Percentiles rank a stretch among this genome's conserved stretches.
Conservation (phyloP, 2,797 vertebrate genomes). For the Chaetodon trifasciatus region DNA sequence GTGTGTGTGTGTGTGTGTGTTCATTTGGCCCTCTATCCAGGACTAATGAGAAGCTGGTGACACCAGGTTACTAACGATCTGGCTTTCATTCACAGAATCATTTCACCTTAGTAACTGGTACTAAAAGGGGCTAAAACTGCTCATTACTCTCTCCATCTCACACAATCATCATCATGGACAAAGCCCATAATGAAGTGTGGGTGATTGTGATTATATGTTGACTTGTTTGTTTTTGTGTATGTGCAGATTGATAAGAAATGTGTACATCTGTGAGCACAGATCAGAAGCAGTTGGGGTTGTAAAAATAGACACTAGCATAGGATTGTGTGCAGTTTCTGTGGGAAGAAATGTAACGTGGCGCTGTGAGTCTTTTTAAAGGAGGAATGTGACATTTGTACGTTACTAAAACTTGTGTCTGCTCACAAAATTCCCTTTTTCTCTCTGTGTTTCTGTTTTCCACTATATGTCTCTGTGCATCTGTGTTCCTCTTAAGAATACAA, state of each 20-base stretch:
- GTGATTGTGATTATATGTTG: constrained; percentile 38
- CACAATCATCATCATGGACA: constrained; percentile 46
- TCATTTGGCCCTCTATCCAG: constrained; percentile 59
- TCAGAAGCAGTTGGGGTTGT: neutral
- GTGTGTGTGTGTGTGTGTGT: constrained; percentile 48
- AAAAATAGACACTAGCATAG: constrained; percentile 14
- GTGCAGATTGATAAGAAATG: neutral
- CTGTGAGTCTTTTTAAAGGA: constrained; percentile 65
- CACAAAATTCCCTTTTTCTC: constrained; percentile 35
- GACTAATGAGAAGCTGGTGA: constrained; percentile 79
- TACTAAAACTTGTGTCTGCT: constrained; percentile 55
- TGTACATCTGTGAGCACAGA: neutral
- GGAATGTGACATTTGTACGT: constrained; percentile 76
- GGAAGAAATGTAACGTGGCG: constrained; percentile 55
- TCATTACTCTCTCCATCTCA: constrained; percentile 48
- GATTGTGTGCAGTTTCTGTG: constrained; percentile 24
- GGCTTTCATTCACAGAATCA: constrained; percentile 67
- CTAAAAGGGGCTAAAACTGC: constrained; percentile 49
- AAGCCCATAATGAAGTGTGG: constrained; percentile 34
- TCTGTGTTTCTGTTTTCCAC: neutral
- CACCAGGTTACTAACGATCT: constrained; percentile 76
- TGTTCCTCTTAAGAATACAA: constrained; percentile 29
- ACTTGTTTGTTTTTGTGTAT: constrained; percentile 28
- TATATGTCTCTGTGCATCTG: constrained; percentile 2
- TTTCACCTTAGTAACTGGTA: constrained; percentile 59